Conservation (phyloP, 23 tunicate species). For the Trididemnum miniatum region DNA sequence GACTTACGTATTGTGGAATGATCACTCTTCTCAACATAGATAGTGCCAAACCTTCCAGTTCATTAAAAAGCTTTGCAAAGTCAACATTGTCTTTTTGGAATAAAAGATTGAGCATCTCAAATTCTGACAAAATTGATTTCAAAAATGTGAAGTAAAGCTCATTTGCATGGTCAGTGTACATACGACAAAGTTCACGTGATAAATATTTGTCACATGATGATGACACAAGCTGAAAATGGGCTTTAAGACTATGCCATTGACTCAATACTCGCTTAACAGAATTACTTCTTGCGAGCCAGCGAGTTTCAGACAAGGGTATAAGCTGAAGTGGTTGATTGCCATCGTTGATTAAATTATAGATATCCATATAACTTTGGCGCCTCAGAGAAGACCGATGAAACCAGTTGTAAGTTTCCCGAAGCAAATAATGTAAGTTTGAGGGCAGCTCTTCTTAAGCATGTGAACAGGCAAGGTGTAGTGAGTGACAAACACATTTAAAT, state of each 20-base stretch:
- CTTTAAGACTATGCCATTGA: conserved; percentile 3
- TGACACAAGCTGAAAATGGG: conserved; percentile 4
- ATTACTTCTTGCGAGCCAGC: conserved; percentile 10
- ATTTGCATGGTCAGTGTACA: not conserved
- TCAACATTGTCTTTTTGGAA: conserved; percentile 8
- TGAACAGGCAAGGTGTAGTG: not conserved
- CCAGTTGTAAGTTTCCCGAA: conserved; percentile 8
- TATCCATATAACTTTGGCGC: not conserved
- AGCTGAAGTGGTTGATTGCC: conserved; percentile 2
- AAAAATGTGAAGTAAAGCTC: conserved; percentile 3
- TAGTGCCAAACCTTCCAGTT: not conserved
- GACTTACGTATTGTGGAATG: not conserved
- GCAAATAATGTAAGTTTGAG: conserved; percentile 5
- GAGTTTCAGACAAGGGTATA: conserved; percentile 1
- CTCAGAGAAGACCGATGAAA: conserved; percentile 1
- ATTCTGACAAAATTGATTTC: not conserved
- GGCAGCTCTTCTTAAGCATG: conserved; percentile 11
- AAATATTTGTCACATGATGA: not conserved
- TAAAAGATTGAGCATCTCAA: not conserved
- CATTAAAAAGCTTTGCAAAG: not conserved
- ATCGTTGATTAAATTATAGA: conserved; percentile 3
- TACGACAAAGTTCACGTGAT: not conserved
- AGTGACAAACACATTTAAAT: conserved; percentile 4
- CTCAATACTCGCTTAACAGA: not conserved
- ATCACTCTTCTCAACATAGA: not conserved